phyloP scores from a whole-genome alignment of 1,140 invertebrate species.

The Trichogramma pretiosum region DNA sequence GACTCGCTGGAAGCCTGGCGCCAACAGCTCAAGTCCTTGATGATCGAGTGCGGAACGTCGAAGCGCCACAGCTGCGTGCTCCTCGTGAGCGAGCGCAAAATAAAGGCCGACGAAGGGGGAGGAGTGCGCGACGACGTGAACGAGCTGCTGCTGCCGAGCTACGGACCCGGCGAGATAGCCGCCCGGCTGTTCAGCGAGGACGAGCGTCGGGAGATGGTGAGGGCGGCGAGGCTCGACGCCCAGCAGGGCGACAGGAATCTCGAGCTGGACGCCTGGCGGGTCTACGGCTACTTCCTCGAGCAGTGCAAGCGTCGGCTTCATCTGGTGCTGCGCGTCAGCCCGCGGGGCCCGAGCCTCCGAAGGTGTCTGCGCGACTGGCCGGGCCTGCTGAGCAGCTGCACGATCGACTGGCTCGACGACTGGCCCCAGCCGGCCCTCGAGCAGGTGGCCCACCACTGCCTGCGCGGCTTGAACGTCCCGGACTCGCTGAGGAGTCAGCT shows the following conservation, averaged over 20 bases:
- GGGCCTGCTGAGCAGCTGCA: constrained; percentile 1
- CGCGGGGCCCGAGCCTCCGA: constrained; percentile 49
- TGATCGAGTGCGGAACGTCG: constrained; percentile 45
- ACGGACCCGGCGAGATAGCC: too few species aligned
- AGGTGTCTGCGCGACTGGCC: constrained; percentile 29
- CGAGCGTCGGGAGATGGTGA: constrained; percentile 54
- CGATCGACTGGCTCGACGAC: constrained; percentile 53
- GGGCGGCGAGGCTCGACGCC: constrained; percentile 40
- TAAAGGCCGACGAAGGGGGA: too few species aligned
- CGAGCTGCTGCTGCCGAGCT: too few species aligned
- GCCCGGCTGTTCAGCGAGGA: constrained; percentile 52
- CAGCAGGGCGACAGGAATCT: constrained; percentile 44
- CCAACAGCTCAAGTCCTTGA: constrained; percentile 52
- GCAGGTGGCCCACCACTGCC: constrained; percentile 57
- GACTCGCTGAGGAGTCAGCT: constrained; percentile 42
- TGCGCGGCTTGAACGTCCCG: constrained; percentile 47
- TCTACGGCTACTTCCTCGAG: constrained; percentile 55
- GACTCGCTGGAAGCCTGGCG: constrained; percentile 48
- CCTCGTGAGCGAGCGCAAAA: too few species aligned
- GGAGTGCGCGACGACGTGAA: too few species aligned
- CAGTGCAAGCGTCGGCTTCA: constrained; percentile 58
- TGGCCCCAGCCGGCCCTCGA: constrained; percentile 66
- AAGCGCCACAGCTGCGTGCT: too few species aligned
- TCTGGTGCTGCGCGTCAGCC: constrained; percentile 58
- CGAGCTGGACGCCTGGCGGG: constrained; percentile 49